Percentiles rank a stretch among this genome's conserved stretches.
phyloP scores from a whole-genome alignment of 2,888 invertebrate genomes.

The Stratiomys singularior region DNA sequence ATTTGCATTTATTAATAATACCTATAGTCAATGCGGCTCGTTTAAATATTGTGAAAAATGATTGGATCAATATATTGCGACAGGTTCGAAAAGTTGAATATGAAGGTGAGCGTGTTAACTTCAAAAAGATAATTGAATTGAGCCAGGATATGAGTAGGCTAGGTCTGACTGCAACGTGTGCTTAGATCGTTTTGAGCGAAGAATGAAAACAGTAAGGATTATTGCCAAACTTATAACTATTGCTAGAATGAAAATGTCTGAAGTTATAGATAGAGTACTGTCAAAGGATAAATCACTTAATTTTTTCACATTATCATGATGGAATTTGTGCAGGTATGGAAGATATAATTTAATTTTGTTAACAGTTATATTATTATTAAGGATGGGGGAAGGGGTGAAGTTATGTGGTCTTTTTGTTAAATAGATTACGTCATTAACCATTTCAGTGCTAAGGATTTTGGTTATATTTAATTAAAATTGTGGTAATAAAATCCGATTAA shows the following conservation, averaged over 20 bases:
- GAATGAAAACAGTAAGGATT: not conserved
- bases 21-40: too few species aligned
- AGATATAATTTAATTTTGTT: conserved; percentile 39
- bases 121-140: not conserved
- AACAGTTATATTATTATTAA: conserved; percentile 23
- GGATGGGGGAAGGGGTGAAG: conserved; percentile 32
- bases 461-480: too few species aligned
- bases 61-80: not conserved
- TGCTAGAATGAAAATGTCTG: not conserved
- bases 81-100: not conserved
- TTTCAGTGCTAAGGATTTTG: too few species aligned
- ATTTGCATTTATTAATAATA: too few species aligned
- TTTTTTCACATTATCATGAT: conserved; percentile 18
- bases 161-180: not conserved
- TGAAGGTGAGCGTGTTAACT: not conserved
- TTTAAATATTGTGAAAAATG: too few species aligned
- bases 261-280: not conserved
- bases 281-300: not conserved
- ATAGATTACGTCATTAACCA: too few species aligned
- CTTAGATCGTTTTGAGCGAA: not conserved
- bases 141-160: not conserved
- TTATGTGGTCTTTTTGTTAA: too few species aligned
- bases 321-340: conserved; percentile 40
- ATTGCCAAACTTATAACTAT: not conserved
- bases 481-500: too few species aligned